Evolutionary conservation across 1,140 invertebrate genomes (phyloP).

Genomic region (Lineus longissimus): DNA sequence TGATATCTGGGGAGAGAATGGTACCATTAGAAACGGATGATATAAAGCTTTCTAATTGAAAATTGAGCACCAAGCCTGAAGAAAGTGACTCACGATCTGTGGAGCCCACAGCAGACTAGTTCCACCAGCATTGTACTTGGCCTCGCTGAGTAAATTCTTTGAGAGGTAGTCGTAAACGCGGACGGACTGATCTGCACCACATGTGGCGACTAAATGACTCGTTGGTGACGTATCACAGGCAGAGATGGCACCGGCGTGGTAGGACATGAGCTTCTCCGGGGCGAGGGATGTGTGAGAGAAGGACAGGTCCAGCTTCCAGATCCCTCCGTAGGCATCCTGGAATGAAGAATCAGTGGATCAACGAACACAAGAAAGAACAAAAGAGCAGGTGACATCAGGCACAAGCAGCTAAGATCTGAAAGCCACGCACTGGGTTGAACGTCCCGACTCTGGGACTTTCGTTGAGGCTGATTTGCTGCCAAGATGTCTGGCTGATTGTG

Average conservation of each 20-base stretch:
- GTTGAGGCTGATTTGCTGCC: too few species aligned
- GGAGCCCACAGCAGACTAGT: slow-evolving; percentile 71
- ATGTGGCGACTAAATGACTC: slow-evolving; percentile 65
- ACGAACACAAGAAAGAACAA: background rate
- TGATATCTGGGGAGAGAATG: background rate
- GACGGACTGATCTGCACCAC: slow-evolving; percentile 65
- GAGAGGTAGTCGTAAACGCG: slow-evolving; percentile 68
- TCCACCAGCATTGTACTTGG: slow-evolving; percentile 63
- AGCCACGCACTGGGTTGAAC: too few species aligned
- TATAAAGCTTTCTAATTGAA: background rate
- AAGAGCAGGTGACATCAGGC: too few species aligned
- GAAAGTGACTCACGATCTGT: slow-evolving; percentile 63
- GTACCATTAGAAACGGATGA: background rate
- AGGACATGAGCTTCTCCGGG: slow-evolving; percentile 65
- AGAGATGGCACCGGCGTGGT: slow-evolving; percentile 70
- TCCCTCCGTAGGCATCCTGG: slow-evolving; percentile 75
- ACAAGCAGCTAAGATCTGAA: too few species aligned
- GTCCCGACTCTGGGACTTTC: too few species aligned
- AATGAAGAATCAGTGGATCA: slow-evolving; percentile 29
- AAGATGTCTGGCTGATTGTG: too few species aligned
- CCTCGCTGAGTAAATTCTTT: slow-evolving; percentile 59
- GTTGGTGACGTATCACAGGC: slow-evolving; percentile 66
- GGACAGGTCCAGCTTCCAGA: slow-evolving; percentile 75
- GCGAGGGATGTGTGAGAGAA: slow-evolving; percentile 57
- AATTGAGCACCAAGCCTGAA: too few species aligned